Percentiles rank a stretch among this genome's conserved stretches.
These are phyloP conservation scores for Rhabdophis nuchalis DNA, from an alignment of 2,797 vertebrate genomes.

Conservation along the genomic window DNA sequence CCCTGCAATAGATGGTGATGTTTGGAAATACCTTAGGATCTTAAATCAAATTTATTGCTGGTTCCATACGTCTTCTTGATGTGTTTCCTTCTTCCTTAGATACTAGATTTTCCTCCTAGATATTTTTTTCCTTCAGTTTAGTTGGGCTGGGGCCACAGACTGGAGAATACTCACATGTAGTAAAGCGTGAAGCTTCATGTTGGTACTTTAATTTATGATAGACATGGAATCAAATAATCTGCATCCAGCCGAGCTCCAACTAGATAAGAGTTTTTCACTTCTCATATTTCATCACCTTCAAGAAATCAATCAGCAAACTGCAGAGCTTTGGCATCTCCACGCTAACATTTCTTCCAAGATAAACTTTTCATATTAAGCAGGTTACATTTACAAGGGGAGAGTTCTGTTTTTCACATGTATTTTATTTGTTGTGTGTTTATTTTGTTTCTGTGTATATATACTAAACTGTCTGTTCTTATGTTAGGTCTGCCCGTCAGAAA, in stretches of 20 bases:
- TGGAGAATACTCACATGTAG: neutral
- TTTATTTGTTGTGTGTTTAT: neutral
- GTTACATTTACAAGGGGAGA: neutral
- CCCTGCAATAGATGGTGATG: too few relatives aligned
- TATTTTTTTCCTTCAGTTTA: neutral
- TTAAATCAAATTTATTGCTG: neutral
- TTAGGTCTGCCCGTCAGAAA: neutral
- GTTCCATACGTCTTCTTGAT: accelerated
- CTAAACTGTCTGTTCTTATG: neutral
- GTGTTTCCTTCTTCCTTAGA: too few relatives aligned
- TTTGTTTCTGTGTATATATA: neutral
- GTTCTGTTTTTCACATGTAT: neutral
- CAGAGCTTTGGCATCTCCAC: neutral
- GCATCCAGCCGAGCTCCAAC: neutral
- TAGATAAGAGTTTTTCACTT: neutral
- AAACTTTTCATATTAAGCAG: neutral
- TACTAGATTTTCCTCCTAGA: neutral
- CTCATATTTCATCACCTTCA: neutral
- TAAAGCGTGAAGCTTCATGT: neutral
- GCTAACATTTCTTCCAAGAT: neutral
- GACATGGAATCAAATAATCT: neutral
- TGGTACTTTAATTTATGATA: neutral
- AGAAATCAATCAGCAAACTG: neutral
- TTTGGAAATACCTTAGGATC: neutral
- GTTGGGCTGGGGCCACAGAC: neutral